phyloP scores from a whole-genome alignment of 2,888 invertebrate species.

The Parnassius smintheus region DNA sequence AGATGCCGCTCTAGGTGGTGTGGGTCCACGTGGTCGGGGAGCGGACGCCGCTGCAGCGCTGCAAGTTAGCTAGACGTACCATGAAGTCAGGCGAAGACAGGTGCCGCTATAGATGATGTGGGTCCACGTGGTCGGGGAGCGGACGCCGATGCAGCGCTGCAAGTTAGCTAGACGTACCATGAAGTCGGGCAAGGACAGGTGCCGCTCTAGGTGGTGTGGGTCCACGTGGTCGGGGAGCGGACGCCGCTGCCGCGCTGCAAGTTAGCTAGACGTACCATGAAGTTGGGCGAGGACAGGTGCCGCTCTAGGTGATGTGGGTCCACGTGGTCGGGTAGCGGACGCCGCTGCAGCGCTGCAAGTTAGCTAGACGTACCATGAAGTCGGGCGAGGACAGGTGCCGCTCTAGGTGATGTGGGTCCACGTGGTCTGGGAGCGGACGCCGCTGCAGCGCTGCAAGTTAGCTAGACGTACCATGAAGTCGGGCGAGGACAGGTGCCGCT shows the following conservation, averaged over 20 bases:
- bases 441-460: slow-evolving; percentile 78
- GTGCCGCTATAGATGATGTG: background rate
- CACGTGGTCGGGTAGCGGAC: too few relatives aligned
- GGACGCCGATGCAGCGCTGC: background rate
- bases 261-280: slow-evolving; percentile 74
- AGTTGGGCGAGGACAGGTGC: slow-evolving; percentile 63
- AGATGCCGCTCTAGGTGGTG: background rate
- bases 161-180: slow-evolving; percentile 57
- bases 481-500: slow-evolving; percentile 65
- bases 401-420: too few relatives aligned
- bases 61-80: background rate
- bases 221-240: too few relatives aligned
- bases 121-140: too few relatives aligned
- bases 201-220: background rate
- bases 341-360: slow-evolving; percentile 29
- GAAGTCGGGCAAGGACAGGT: slow-evolving; percentile 87
- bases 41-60: background rate
- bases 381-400: background rate
- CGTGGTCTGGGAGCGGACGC: too few relatives aligned
- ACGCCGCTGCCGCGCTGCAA: background rate
- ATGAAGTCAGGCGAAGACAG: background rate
- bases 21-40: background rate
- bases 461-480: slow-evolving; percentile 86
- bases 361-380: too few relatives aligned
- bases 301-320: background rate